Evolutionary conservation across 2,113 vertebrate genomes (phyloP).

Genomic region (Lagopus muta): DNA sequence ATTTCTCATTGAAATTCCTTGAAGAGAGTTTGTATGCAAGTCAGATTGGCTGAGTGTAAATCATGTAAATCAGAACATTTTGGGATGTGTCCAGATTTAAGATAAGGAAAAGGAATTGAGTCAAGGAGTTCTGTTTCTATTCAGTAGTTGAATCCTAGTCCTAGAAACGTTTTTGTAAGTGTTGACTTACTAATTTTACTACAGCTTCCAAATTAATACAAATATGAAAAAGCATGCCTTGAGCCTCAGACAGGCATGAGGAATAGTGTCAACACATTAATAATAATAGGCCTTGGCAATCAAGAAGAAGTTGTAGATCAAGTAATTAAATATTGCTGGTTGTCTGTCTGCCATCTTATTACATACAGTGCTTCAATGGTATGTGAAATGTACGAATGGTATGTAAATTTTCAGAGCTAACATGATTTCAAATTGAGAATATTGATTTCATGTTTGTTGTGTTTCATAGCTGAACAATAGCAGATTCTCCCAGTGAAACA

Average conservation of each 20-base stretch:
- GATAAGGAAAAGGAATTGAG: slow-evolving; percentile 9
- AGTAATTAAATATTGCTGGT: background rate
- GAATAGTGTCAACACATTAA: background rate
- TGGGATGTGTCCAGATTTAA: background rate
- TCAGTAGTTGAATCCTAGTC: background rate
- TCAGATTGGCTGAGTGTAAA: background rate
- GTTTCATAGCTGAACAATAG: background rate
- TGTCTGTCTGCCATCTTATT: background rate
- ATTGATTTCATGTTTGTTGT: background rate
- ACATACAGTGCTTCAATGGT: background rate
- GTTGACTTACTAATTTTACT: slow-evolving; percentile 11
- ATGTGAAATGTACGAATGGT: background rate
- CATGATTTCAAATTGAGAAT: background rate
- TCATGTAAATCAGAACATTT: slow-evolving; percentile 40
- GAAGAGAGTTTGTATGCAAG: background rate
- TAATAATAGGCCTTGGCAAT: background rate
- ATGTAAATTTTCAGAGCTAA: background rate
- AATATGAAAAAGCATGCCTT: background rate
- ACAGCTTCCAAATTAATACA: slow-evolving; percentile 17
- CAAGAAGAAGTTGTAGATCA: background rate
- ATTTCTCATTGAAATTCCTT: slow-evolving; percentile 10
- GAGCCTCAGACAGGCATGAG: background rate
- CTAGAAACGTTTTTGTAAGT: background rate
- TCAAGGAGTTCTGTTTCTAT: background rate
- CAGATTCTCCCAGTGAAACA: background rate